A percentile compares a stretch with the other conserved stretches of the same genome.
Conservation (phyloP, 2,888 invertebrate species). For the Tachina grossa region DNA sequence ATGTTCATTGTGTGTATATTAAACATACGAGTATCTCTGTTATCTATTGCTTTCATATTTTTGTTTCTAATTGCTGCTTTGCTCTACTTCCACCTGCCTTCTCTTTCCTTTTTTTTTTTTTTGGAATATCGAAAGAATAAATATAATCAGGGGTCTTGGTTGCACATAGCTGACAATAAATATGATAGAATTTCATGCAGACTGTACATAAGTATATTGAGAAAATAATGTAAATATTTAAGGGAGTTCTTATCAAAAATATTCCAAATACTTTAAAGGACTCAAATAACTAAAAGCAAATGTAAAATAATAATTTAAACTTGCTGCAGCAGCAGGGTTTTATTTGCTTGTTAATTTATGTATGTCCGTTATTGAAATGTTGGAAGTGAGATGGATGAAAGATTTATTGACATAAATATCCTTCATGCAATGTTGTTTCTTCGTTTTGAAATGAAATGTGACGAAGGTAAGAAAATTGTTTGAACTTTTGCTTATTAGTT, state of each 20-base stretch:
- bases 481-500: no score
- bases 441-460: no score
- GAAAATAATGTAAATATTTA: background rate
- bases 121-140: conserved; percentile 14
- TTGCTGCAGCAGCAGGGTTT: background rate
- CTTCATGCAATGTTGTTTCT: no score
- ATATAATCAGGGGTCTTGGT: conserved; percentile 7
- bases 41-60: conserved; percentile 58
- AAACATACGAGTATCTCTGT: background rate
- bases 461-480: no score
- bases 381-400: background rate
- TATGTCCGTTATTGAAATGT: background rate
- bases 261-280: background rate
- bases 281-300: background rate
- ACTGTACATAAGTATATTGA: no score
- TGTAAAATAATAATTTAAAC: background rate
- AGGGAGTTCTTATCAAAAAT: background rate
- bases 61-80: background rate
- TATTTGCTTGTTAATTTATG: background rate
- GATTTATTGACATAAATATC: no score
- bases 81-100: background rate
- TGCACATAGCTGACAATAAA: background rate
- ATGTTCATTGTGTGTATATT: background rate
- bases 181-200: background rate
- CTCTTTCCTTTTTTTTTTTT: no score